Base-by-base conservation (phyloP, 2,888 invertebrate species). In the Zhuqinia jingwanae region DNA sequence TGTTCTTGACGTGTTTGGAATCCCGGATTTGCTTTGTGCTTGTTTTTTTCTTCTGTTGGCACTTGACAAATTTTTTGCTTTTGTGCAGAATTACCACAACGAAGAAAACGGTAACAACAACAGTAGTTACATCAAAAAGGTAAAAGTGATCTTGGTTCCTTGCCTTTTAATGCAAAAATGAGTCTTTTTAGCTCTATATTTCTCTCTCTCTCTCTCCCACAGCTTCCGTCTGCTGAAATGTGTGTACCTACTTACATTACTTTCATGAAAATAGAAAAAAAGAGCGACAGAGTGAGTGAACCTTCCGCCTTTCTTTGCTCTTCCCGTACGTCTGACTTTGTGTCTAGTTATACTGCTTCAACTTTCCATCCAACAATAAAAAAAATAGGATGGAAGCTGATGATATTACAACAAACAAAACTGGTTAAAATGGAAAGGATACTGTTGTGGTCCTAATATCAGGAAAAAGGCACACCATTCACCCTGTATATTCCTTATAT, bases 11-110 rank as follows among this genome's bases (percentile, higher is more conserved):
- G 76, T 76, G 76, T 58, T 20, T 58, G 27, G 56, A 76, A 58
- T 76, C 17, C 36, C 30, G 73, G 17, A 73, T 50, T 58, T 53
- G 25, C 25, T 45, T 47, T 25, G 22, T 30, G 27, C 76, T 30
- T n/a, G 36, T 30, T 2, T 50, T 50, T 50, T 11, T 50, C 65
- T 68, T 1, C 45, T 20, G 45, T 50, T 76, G 76, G 76, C 76
- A 76, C 36, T 76, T 76, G 76, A 76, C 76, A 76, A 76, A 76
- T 76, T 76, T 76, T 45, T n/a, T 45, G 42, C 45, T 22, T 42
- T 42, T 20, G 13, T n/a, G 45, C 17, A 20, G 20, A 68, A 45
- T 42, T 45, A 68, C 68, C 68, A 68, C 65, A 63, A 36, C 36
- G 30, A 60, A 11, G 15, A 27, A n/a, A 22, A 60, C 20, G 22